phyloP scores from a whole-genome alignment of 2,113 vertebrate species.

The Eulacestoma nigropectus region DNA sequence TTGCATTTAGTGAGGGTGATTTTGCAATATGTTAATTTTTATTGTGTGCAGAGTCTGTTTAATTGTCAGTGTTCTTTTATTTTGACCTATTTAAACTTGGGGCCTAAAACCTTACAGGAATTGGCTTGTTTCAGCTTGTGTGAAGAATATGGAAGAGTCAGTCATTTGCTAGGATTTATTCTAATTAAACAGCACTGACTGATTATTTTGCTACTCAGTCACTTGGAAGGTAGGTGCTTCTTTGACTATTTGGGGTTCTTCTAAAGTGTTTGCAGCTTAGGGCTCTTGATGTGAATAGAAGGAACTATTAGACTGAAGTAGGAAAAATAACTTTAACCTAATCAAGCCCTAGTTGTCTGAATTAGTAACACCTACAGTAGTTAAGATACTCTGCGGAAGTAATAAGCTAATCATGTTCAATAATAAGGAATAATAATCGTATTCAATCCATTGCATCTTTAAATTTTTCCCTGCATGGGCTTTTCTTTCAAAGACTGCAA shows the following conservation, averaged over 20 bases:
- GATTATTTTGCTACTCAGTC: background rate
- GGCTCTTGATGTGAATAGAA: conserved; percentile 4
- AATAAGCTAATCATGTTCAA: background rate
- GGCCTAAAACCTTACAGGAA: background rate
- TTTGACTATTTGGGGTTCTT: background rate
- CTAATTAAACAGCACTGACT: background rate
- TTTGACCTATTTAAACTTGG: background rate
- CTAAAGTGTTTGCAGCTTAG: background rate
- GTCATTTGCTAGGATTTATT: background rate
- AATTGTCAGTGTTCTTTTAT: background rate
- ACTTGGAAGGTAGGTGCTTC: background rate
- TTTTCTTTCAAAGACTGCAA: background rate
- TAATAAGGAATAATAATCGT: background rate
- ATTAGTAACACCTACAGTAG: background rate
- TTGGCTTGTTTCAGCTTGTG: background rate
- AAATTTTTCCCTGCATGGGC: background rate
- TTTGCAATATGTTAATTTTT: conserved; percentile 32
- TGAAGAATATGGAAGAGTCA: background rate
- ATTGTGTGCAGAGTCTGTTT: background rate
- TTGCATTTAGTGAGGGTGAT: conserved; percentile 38
- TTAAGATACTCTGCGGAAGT: conserved; percentile 4
- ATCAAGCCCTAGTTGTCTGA: conserved; percentile 41
- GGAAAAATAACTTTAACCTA: conserved; percentile 33
- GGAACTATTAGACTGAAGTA: background rate
- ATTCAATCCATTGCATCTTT: background rate